These are phyloP conservation scores for Halictus rubicundus DNA, from an alignment of 1,140 invertebrate species.

Conservation along the genomic window DNA sequence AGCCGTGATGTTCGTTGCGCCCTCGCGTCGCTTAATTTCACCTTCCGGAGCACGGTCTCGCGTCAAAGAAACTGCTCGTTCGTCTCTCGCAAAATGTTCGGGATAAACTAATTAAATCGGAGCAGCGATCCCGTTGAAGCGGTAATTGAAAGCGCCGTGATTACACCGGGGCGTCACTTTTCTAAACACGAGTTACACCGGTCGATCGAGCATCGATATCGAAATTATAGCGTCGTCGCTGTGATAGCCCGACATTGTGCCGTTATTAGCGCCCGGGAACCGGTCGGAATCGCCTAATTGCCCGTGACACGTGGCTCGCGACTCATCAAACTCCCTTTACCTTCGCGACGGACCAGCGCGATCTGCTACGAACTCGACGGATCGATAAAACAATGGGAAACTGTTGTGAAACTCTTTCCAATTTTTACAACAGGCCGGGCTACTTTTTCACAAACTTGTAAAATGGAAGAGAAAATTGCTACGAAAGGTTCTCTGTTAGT, in stretches of 20 bases:
- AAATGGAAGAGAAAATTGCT: too few relatives aligned
- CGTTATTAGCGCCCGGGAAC: not conserved
- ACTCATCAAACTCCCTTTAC: too few relatives aligned
- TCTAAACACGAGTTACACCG: slow-evolving; percentile 24
- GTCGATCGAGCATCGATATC: slow-evolving; percentile 22
- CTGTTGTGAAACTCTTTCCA: too few relatives aligned
- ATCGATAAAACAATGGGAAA: too few relatives aligned
- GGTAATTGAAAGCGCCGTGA: slow-evolving; percentile 25
- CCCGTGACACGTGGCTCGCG: too few relatives aligned
- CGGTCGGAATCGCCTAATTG: too few relatives aligned
- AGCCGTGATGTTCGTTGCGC: not conserved
- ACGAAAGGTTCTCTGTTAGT: too few relatives aligned
- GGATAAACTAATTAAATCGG: slow-evolving; percentile 5
- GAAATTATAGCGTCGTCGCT: slow-evolving; percentile 23
- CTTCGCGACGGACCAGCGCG: too few relatives aligned
- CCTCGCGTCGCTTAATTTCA: not conserved
- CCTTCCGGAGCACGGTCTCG: not conserved
- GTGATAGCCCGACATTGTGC: slow-evolving; percentile 22
- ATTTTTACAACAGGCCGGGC: too few relatives aligned
- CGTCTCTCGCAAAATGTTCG: slow-evolving; percentile 14
- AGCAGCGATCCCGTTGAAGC: not conserved
- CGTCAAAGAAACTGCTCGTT: slow-evolving; percentile 6
- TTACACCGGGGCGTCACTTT: slow-evolving; percentile 40
- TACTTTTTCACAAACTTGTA: too few relatives aligned
- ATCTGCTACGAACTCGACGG: too few relatives aligned